phyloP scores from a whole-genome alignment of 2,888 invertebrate genomes.

The Plutella xylostella region DNA sequence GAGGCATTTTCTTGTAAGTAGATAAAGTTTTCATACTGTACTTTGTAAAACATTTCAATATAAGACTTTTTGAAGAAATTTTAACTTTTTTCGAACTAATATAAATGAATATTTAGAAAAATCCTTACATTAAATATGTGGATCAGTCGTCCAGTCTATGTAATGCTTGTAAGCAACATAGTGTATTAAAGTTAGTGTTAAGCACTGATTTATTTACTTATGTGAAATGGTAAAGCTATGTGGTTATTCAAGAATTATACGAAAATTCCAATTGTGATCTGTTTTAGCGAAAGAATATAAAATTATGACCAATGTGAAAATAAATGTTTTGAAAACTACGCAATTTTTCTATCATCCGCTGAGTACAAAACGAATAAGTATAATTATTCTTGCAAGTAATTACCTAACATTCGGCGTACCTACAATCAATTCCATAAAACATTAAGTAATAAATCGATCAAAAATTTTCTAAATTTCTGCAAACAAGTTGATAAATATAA shows the following conservation, averaged over 20 bases:
- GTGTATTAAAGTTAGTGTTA: too few species aligned
- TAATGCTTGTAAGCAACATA: too few species aligned
- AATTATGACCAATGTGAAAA: constrained; percentile 67
- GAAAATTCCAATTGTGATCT: constrained; percentile 41
- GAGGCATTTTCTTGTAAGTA: constrained; percentile 25
- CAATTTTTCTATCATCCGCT: constrained; percentile 9
- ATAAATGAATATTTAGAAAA: constrained; percentile 7
- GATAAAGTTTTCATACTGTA: constrained; percentile 22
- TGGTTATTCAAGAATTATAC: background rate
- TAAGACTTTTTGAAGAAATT: constrained; percentile 61
- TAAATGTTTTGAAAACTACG: constrained; percentile 62
- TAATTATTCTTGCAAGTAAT: too few species aligned
- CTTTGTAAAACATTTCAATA: too few species aligned
- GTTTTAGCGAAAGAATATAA: constrained; percentile 33
- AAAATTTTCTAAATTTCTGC: too few species aligned
- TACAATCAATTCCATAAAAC: too few species aligned
- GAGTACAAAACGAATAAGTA: too few species aligned
- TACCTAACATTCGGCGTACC: too few species aligned
- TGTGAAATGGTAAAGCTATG: background rate
- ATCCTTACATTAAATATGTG: background rate
- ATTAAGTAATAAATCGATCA: too few species aligned
- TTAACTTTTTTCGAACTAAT: constrained; percentile 35
- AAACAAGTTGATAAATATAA: too few species aligned
- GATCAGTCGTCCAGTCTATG: constrained; percentile 2
- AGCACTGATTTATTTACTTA: too few species aligned